Percentiles rank a stretch among this genome's conserved stretches.
Conservation (phyloP, 2,113 vertebrate species). For the Corynorhinus townsendii region DNA sequence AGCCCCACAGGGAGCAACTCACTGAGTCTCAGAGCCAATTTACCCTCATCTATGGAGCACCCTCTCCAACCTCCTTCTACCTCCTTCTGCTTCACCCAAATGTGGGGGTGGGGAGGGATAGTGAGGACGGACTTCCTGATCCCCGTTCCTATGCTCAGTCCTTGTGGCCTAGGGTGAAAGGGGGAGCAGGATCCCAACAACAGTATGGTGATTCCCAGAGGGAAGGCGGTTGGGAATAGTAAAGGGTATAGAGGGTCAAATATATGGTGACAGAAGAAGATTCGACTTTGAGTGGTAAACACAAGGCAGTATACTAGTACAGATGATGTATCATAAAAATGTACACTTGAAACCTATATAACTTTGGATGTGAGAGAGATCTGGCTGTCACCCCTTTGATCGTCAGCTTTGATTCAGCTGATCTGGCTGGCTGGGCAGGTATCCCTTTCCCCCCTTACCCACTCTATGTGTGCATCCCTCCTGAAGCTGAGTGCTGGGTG, state of each 20-base stretch:
- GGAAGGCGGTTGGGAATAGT: neutral
- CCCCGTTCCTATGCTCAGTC: rapidly evolving
- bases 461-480: neutral
- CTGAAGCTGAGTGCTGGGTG: neutral
- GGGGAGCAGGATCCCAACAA: neutral
- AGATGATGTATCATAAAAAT: neutral
- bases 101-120: neutral
- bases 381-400: neutral
- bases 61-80: neutral
- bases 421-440: neutral
- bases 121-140: rapidly evolving
- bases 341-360: neutral
- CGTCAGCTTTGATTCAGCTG: neutral
- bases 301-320: neutral
- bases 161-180: neutral
- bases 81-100: neutral
- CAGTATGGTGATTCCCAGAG: neutral
- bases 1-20: rapidly evolving
- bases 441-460: neutral
- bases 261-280: neutral
- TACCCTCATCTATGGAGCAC: rapidly evolving
- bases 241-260: neutral
- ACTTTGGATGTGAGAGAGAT: neutral
- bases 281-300: neutral
- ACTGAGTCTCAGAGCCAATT: neutral